These are phyloP conservation scores for Pholis gunnellus DNA, from an alignment of 2,113 vertebrate species.

Conservation along the genomic window DNA sequence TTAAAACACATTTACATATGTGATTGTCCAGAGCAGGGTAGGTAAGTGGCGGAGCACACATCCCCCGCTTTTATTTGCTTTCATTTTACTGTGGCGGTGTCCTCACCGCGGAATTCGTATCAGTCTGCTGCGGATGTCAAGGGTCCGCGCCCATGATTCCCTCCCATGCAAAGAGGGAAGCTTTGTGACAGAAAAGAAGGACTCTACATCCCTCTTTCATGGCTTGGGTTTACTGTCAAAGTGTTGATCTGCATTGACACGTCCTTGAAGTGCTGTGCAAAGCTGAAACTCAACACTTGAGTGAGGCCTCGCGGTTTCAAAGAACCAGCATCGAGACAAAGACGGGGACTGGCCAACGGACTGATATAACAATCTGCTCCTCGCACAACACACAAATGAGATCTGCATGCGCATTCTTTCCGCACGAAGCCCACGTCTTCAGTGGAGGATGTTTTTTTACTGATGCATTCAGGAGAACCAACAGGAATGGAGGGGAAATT, in stretches of 20 bases:
- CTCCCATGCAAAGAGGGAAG: conserved; percentile 42
- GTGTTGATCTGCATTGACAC: conserved; percentile 66
- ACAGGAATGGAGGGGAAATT: conserved; percentile 48
- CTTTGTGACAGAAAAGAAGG: conserved; percentile 32
- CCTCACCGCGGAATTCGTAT: conserved; percentile 16
- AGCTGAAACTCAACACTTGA: conserved; percentile 65
- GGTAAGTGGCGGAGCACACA: background rate
- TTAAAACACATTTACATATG: conserved; percentile 41
- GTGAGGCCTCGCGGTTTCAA: conserved; percentile 51
- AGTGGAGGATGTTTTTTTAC: conserved; percentile 49
- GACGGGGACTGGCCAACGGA: background rate
- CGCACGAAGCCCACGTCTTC: conserved; percentile 27
- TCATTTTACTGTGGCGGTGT: conserved; percentile 24
- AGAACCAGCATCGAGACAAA: conserved; percentile 56
- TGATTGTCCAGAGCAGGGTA: background rate
- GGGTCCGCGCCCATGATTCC: conserved; percentile 19
- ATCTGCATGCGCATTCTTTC: conserved; percentile 62
- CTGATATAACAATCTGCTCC: conserved; percentile 32
- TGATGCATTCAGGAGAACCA: conserved; percentile 50
- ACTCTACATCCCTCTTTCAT: conserved; percentile 43
- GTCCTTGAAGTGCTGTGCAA: conserved; percentile 61
- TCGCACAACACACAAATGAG: conserved; percentile 43
- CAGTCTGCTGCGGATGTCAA: conserved; percentile 33
- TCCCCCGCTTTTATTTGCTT: conserved; percentile 5
- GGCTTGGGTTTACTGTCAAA: conserved; percentile 66